phyloP scores from a whole-genome alignment of 1,140 invertebrate species.

The Drosophila rufa region DNA sequence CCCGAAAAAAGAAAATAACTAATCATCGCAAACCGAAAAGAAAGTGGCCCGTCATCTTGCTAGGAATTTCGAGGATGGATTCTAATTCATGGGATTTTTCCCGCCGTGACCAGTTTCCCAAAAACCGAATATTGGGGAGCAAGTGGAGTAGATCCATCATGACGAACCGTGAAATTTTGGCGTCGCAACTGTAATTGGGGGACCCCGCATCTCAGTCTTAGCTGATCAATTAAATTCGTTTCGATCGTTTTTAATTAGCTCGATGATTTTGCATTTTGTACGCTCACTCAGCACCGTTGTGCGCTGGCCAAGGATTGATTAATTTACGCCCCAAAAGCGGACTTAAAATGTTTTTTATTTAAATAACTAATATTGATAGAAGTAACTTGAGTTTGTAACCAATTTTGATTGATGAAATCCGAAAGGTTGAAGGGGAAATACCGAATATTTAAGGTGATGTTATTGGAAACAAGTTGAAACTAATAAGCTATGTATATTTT shows the following conservation, averaged over 20 bases:
- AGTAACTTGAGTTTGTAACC: not conserved
- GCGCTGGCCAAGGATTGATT: slow-evolving; percentile 39
- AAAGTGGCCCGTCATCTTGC: slow-evolving; percentile 72
- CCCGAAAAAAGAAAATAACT: slow-evolving; percentile 47
- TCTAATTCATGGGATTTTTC: slow-evolving; percentile 30
- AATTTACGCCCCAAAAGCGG: slow-evolving; percentile 41
- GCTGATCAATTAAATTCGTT: slow-evolving; percentile 85
- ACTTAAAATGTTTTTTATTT: slow-evolving; percentile 17
- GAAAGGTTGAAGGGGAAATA: slow-evolving; percentile 1
- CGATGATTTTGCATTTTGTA: slow-evolving; percentile 78
- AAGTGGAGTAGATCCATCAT: slow-evolving; percentile 64
- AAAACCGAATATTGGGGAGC: slow-evolving; percentile 19
- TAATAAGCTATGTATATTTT: not conserved
- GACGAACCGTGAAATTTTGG: slow-evolving; percentile 69
- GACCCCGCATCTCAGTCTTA: slow-evolving; percentile 29
- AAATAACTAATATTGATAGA: slow-evolving; percentile 31
- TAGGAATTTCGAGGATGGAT: slow-evolving; percentile 52
- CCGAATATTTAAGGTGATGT: not conserved
- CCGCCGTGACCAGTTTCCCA: slow-evolving; percentile 15
- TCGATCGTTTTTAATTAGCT: slow-evolving; percentile 84
- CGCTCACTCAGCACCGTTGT: slow-evolving; percentile 64
- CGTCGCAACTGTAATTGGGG: slow-evolving; percentile 60
- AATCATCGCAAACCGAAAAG: slow-evolving; percentile 55
- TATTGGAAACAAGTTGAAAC: not conserved
- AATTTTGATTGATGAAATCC: slow-evolving; percentile 24